phyloP scores from a whole-genome alignment of 2,113 vertebrate genomes.

The Camelus dromedarius region DNA sequence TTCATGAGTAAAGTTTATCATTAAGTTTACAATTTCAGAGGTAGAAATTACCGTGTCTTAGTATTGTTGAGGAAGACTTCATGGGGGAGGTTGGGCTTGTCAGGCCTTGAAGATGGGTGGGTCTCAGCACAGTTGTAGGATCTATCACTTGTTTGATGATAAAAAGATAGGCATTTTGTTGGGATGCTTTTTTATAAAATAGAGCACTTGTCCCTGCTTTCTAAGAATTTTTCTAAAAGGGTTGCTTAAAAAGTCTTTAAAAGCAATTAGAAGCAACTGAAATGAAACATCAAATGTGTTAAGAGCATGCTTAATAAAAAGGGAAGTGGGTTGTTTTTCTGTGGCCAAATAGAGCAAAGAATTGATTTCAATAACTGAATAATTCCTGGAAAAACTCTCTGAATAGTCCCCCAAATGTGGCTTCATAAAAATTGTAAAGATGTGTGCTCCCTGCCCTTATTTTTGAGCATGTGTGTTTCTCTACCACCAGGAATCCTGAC shows the following conservation, averaged over 20 bases:
- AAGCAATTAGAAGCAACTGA: slow-evolving; percentile 29
- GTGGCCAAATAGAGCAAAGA: not conserved
- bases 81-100: not conserved
- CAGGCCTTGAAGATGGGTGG: slow-evolving; percentile 1
- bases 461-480: slow-evolving; percentile 30
- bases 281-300: slow-evolving; percentile 51
- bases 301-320: slow-evolving; percentile 13
- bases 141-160: not conserved
- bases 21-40: slow-evolving; percentile 48
- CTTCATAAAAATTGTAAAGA: not conserved
- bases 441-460: not conserved
- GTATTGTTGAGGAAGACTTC: not conserved
- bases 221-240: slow-evolving; percentile 63
- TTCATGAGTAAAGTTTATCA: slow-evolving; percentile 35
- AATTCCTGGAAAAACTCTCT: slow-evolving; percentile 22
- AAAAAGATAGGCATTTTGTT: slow-evolving; percentile 25
- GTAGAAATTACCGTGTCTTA: slow-evolving; percentile 14
- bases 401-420: not conserved
- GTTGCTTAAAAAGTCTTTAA: slow-evolving; percentile 52
- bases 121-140: not conserved
- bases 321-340: slow-evolving; percentile 6
- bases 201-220: slow-evolving; percentile 47
- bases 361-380: slow-evolving; percentile 49
- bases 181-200: not conserved
- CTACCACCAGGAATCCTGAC: not conserved